Percentiles rank a stretch among this genome's conserved stretches.
phyloP scores from a whole-genome alignment of 2,113 vertebrate species.

The Larimichthys polyactis region DNA sequence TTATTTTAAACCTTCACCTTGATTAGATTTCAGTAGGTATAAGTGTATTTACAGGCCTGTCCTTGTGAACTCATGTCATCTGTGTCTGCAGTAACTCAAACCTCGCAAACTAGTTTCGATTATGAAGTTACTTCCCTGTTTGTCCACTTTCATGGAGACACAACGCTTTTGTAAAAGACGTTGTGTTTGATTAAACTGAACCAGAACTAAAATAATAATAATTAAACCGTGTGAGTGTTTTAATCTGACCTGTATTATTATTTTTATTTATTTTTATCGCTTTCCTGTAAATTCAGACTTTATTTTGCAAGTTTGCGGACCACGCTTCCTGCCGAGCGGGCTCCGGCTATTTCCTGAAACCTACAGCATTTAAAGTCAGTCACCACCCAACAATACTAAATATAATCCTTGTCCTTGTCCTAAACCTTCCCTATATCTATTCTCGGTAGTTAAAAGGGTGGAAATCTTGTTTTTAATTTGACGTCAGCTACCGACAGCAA shows the following conservation, averaged over 20 bases:
- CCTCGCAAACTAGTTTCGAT: slow-evolving; percentile 35
- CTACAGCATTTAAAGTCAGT: neutral
- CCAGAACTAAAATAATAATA: no score
- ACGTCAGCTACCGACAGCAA: neutral
- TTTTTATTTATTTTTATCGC: neutral
- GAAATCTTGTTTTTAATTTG: rapidly evolving
- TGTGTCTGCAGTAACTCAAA: neutral
- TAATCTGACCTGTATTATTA: neutral
- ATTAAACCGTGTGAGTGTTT: rapidly evolving
- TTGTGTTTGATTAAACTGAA: neutral
- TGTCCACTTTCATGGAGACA: neutral
- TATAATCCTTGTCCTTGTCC: no score
- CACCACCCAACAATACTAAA: neutral
- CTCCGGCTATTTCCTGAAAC: slow-evolving; percentile 65
- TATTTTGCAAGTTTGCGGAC: slow-evolving; percentile 24
- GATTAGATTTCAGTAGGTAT: neutral
- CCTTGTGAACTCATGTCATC: neutral
- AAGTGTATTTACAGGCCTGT: neutral
- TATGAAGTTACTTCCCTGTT: slow-evolving; percentile 44
- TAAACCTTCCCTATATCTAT: no score
- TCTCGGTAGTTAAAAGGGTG: rapidly evolving
- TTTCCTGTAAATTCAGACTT: neutral
- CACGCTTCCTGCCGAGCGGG: slow-evolving; percentile 45
- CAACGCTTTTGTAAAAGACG: neutral
- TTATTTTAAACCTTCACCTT: neutral